Conservation (phyloP, 2,888 invertebrate genomes). For the Rhamphomyia laevipes region DNA sequence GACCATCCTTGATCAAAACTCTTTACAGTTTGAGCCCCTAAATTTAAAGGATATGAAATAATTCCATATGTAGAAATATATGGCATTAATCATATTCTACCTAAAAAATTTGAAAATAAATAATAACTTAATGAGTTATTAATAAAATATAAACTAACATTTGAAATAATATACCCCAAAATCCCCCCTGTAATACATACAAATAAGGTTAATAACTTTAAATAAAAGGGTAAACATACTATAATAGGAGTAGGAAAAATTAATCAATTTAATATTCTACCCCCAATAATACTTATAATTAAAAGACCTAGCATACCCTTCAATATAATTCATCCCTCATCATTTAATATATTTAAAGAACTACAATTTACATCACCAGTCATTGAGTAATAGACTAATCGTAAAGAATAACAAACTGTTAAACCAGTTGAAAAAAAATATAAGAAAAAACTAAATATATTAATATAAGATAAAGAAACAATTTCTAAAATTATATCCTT, state of each 20-base stretch:
- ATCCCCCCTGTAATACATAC: too few species aligned
- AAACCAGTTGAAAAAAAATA: conserved; percentile 44
- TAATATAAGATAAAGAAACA: conserved; percentile 41
- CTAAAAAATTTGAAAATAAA: too few species aligned
- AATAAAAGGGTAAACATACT: conserved; percentile 46
- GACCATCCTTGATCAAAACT: too few species aligned
- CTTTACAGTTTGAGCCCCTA: too few species aligned
- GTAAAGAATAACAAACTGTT: conserved; percentile 46
- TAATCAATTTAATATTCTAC: conserved; percentile 43
- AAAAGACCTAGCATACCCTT: conserved; percentile 34
- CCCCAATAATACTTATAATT: conserved; percentile 38
- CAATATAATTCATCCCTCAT: conserved; percentile 41
- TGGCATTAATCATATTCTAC: too few species aligned
- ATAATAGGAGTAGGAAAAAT: conserved; percentile 43
- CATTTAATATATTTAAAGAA: conserved; percentile 40
- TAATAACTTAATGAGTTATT: too few species aligned
- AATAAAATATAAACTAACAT: too few species aligned
- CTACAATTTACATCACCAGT: conserved; percentile 41
- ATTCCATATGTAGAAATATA: too few species aligned
- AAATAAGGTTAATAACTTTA: too few species aligned
- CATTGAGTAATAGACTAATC: conserved; percentile 45
- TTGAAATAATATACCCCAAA: too few species aligned
- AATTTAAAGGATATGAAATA: too few species aligned
- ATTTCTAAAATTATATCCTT: conserved; percentile 51
- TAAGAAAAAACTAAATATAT: too few species aligned